A percentile compares a stretch with the other conserved stretches of the same genome.
Conservation (phyloP, 2,888 invertebrate species). For the Epirrita christyi region DNA sequence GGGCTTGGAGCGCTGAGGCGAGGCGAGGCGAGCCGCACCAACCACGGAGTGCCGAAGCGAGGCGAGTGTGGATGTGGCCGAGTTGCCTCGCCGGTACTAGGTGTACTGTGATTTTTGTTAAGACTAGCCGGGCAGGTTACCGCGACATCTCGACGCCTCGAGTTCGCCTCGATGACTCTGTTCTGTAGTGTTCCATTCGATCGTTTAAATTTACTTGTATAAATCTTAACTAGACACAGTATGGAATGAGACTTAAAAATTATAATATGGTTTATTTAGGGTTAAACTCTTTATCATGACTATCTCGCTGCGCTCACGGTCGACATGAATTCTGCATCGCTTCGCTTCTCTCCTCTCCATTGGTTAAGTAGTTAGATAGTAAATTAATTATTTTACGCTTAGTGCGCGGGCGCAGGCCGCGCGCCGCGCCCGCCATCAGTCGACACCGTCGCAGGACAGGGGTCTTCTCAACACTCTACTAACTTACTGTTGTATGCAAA, state of each 20-base stretch:
- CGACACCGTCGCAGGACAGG: not conserved
- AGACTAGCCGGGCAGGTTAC: slow-evolving; percentile 20
- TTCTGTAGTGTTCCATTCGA: slow-evolving; percentile 7
- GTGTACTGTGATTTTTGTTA: slow-evolving; percentile 18
- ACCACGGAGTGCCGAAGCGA: too few relatives aligned
- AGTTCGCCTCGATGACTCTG: not conserved
- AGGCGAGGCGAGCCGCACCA: too few relatives aligned
- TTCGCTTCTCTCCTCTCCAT: slow-evolving; percentile 59
- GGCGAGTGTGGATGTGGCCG: not conserved
- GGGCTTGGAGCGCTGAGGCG: too few relatives aligned
- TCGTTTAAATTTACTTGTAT: slow-evolving; percentile 7
- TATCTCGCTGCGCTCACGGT: slow-evolving; percentile 17
- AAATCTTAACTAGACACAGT: slow-evolving; percentile 15
- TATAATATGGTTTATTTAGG: slow-evolving; percentile 11
- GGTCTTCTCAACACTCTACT: not conserved
- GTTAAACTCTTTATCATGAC: slow-evolving; percentile 1
- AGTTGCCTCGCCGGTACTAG: slow-evolving; percentile 10
- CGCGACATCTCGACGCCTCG: slow-evolving; percentile 11
- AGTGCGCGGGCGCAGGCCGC: slow-evolving; percentile 16
- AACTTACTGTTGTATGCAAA: slow-evolving; percentile 2
- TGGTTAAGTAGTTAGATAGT: slow-evolving; percentile 71
- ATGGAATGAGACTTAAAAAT: slow-evolving; percentile 24
- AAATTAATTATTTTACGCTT: slow-evolving; percentile 56
- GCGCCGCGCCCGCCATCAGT: not conserved
- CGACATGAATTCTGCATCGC: slow-evolving; percentile 37